Base-by-base conservation (phyloP, 1,140 invertebrate species). In the Medauroidea extradentata region DNA sequence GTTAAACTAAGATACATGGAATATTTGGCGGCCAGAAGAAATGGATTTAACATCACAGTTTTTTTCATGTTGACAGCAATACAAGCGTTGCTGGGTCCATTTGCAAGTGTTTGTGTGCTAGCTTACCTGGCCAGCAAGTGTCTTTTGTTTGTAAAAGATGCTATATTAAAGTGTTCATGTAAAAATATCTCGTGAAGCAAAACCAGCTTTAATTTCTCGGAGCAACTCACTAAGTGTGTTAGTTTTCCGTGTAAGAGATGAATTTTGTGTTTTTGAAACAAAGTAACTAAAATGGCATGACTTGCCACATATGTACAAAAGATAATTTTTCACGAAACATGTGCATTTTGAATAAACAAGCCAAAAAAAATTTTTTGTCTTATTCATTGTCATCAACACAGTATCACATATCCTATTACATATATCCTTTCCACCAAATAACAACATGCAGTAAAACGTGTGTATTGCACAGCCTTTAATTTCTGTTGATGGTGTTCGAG, bases 291-390 rank as follows among this genome's bases (percentile, higher is more conserved):
- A 43, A 34, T 53, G 52, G 41, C 51, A 60, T 34, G 29, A 42
- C 38, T 51, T 60, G 58, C 58, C 58, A 60, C 52, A 25, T 61
- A 50, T 61, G 55, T 57, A 57, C 55, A 57, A 61, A 53, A 61
- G 23, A 24, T 57, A 61, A 50, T 61, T 61, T 61, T 61, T 61
- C 60, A 61, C 60, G 49, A 61, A 61, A 61, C 60, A 61, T 61
- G 60, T 61, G 60, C 60, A 61, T 61, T 61, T 61, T 57, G 60
- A 61, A 61, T 61, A 61, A 61, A 61, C 54, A 61, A 61, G 54
- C 55, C 49, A 61, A 61, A 61, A 61, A 61, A 57, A 52, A 7
- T 11, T 34, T 34, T 7, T 34, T 34, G 29, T 34, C 11, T 34
- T 34, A 34, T 34, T 34, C 4, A 7, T 34, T 11, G 5, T 11